These are phyloP conservation scores for Latheticus oryzae DNA, from an alignment of 2,888 invertebrate species.

Conservation along the genomic window DNA sequence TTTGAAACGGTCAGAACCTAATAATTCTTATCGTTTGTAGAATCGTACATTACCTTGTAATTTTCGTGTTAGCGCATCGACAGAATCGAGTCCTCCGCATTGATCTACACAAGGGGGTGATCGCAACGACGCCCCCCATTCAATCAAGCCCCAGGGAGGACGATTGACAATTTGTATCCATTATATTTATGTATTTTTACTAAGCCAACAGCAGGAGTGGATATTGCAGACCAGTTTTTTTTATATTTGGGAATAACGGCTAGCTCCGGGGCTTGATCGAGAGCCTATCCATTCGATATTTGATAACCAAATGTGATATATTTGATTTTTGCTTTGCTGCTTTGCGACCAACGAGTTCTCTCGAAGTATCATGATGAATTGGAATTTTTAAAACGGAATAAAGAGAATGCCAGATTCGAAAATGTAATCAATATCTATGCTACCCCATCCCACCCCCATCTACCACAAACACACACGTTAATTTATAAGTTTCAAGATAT, in stretches of 20 bases:
- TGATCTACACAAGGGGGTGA: conserved; percentile 45
- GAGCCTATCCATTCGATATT: conserved; percentile 59
- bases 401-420: conserved; percentile 53
- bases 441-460: conserved; percentile 35
- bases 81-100: conserved; percentile 33
- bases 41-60: conserved; percentile 52
- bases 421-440: conserved; percentile 51
- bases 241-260: conserved; percentile 60
- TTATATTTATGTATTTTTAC: conserved; percentile 65
- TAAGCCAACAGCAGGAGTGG: conserved; percentile 57
- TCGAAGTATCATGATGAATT: conserved; percentile 52
- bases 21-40: conserved; percentile 47
- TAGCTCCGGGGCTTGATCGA: conserved; percentile 59
- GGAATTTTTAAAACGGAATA: conserved; percentile 53
- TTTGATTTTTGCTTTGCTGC: conserved; percentile 58
- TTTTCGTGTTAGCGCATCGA: conserved; percentile 54
- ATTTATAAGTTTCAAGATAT: conserved; percentile 49
- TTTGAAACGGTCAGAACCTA: no score
- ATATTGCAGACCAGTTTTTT: conserved; percentile 53
- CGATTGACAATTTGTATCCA: conserved; percentile 64
- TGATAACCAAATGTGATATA: conserved; percentile 61
- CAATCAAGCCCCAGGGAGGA: conserved; percentile 62
- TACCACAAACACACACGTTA: conserved; percentile 40
- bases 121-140: conserved; percentile 51
- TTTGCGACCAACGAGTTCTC: conserved; percentile 50